Percentiles rank a stretch among this genome's conserved stretches.
phyloP scores from a whole-genome alignment of 2,797 vertebrate species.

The Monodelphis domestica region DNA sequence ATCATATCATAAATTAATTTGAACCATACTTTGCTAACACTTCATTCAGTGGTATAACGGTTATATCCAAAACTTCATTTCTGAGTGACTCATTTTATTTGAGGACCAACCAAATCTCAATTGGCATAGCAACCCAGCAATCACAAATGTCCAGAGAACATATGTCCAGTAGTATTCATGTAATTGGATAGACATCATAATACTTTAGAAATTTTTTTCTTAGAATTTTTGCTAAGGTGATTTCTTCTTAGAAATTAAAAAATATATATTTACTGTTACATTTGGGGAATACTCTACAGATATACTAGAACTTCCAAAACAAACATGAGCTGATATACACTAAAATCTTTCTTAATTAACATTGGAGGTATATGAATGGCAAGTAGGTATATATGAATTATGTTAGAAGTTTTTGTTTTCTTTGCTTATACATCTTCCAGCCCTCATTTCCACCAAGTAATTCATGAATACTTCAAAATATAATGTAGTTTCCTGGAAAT shows the following conservation, averaged over 20 bases:
- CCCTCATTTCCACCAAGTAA: slow-evolving; percentile 18
- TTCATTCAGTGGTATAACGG: slow-evolving; percentile 69
- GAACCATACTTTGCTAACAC: slow-evolving; percentile 74
- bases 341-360: slow-evolving; percentile 63
- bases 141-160: slow-evolving; percentile 55
- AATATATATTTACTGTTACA: slow-evolving; percentile 16
- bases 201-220: slow-evolving; percentile 17
- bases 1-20: slow-evolving; percentile 49
- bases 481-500: slow-evolving; percentile 50
- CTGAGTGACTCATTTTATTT: slow-evolving; percentile 42
- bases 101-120: slow-evolving; percentile 53
- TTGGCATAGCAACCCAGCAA: slow-evolving; percentile 38
- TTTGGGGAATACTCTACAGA: slow-evolving; percentile 33
- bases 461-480: slow-evolving; percentile 27
- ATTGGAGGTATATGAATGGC: slow-evolving; percentile 45
- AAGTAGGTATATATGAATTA: slow-evolving; percentile 64
- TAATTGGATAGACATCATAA: slow-evolving; percentile 29
- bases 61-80: slow-evolving; percentile 64
- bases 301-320: slow-evolving; percentile 28
- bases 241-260: slow-evolving; percentile 60
- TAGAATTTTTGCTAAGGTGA: slow-evolving; percentile 46
- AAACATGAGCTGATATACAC: slow-evolving; percentile 41
- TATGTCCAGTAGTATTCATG: slow-evolving; percentile 62
- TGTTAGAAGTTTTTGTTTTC: slow-evolving; percentile 52
- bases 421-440: slow-evolving; percentile 17